Base-by-base conservation (phyloP, 2,113 vertebrate genomes). In the Cynopterus brachyotis region DNA sequence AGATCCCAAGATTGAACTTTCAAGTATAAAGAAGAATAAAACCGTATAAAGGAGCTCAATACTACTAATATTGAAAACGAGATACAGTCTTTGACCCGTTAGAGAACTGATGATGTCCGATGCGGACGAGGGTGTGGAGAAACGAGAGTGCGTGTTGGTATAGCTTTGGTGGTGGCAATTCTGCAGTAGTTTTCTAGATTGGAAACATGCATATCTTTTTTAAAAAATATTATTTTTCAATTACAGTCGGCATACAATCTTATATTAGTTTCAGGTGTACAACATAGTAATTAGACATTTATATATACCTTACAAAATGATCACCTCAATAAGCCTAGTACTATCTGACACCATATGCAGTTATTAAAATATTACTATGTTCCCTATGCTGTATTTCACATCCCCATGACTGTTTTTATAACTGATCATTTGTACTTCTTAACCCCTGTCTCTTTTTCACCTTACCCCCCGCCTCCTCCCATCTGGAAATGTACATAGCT, bases 11-110 rank as follows among this genome's bases (percentile, higher is more conserved):
- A 85, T 0, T 35, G 9, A 92, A 37, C 26, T 91, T 40, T 82
- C 32, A 45, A 69, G 30, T 28, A 37, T 30, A 85, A 88, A 89
- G 47, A 72, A 72, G 6, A 79, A 82, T 15, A 40, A 86, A 92
- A 89, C 28, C 60, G 9, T 28, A 53, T 60, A 76, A 85, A 84
- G 40, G 86, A 67, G 40, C 3, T 67, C 28, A 86, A 55, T 26
- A n/a, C 20, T 28, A 50, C 57, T 53, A 64, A 89, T 19, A 78
- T 30, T 47, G 64, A 78, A 95, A 89, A 89, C 22, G n/a, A 67
- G 53, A 73, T 40, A 37, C 4, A 17, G 20, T 3, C 80, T 73
- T 70, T 72, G 17, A 35, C 47, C 86, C n/a, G 17, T 24, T 22
- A n/a, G 55, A 45, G 1, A 50, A 50, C 50, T 50, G 50, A 50